Evolutionary conservation across 1,140 invertebrate genomes (phyloP).

Genomic region (Delia radicum): DNA sequence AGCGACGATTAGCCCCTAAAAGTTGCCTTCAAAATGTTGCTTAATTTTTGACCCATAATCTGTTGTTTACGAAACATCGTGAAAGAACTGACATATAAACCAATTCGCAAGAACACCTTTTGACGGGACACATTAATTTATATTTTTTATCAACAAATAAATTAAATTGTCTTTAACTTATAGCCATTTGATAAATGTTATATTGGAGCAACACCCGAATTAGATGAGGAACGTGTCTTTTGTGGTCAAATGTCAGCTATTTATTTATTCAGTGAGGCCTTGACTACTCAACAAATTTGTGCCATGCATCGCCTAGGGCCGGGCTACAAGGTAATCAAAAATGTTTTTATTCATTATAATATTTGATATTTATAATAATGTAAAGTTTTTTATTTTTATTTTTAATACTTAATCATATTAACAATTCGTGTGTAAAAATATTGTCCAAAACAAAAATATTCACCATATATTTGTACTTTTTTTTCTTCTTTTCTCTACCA

Average conservation of each 20-base stretch:
- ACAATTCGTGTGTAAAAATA: no score
- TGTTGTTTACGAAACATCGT: no score
- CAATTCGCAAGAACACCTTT: no score
- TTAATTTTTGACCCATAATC: no score
- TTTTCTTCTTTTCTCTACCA: constrained; percentile 12
- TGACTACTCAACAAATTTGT: constrained; percentile 95
- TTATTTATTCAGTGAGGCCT: constrained; percentile 95
- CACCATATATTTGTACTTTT: no score
- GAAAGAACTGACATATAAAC: no score
- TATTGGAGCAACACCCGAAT: constrained; percentile 93
- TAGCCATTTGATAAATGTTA: constrained; percentile 99
- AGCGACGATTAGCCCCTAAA: no score
- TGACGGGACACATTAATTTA: no score
- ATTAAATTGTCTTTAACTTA: constrained; percentile 37
- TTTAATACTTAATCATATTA: not conserved
- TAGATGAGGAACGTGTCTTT: constrained; percentile 95
- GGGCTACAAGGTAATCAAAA: constrained; percentile 85
- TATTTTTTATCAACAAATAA: not conserved
- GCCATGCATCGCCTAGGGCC: constrained; percentile 94
- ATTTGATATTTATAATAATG: not conserved
- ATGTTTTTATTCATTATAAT: no score
- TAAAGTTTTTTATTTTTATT: constrained; percentile 6
- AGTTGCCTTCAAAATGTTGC: no score
- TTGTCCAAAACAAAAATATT: no score
- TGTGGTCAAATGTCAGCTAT: constrained; percentile 99